Percentiles rank a stretch among this genome's conserved stretches.
These are phyloP conservation scores for Lasioglossum marginatum DNA, from an alignment of 2,888 invertebrate species.

Conservation along the genomic window DNA sequence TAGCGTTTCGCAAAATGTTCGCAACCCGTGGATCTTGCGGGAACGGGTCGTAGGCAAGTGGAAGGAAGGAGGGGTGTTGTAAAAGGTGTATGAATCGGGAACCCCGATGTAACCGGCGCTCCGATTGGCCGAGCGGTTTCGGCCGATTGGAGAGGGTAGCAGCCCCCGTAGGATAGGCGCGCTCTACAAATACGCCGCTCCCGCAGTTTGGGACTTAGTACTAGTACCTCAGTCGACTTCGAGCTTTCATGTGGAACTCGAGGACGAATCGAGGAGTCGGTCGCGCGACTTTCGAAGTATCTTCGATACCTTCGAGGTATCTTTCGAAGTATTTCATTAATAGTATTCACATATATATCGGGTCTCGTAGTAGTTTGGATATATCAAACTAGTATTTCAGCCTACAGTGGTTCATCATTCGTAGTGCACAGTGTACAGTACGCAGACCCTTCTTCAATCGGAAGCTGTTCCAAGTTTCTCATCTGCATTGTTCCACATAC, in stretches of 20 bases:
- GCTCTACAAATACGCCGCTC: slow-evolving; percentile 69
- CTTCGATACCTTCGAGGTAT: not conserved
- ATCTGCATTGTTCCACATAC: too few relatives aligned
- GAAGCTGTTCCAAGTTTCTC: too few relatives aligned
- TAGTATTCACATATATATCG: too few relatives aligned
- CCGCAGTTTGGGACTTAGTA: slow-evolving; percentile 63
- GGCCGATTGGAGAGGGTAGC: slow-evolving; percentile 72
- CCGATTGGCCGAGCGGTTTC: slow-evolving; percentile 54
- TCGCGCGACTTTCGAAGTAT: not conserved
- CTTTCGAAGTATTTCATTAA: too few relatives aligned
- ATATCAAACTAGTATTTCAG: too few relatives aligned
- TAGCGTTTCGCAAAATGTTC: not conserved
- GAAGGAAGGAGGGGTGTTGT: slow-evolving; percentile 48
- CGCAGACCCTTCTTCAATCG: too few relatives aligned
- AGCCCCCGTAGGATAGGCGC: slow-evolving; percentile 67
- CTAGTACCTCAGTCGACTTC: slow-evolving; percentile 66
- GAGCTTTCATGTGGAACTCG: slow-evolving; percentile 52
- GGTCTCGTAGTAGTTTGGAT: too few relatives aligned
- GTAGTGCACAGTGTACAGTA: too few relatives aligned
- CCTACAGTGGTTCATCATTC: too few relatives aligned
- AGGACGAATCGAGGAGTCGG: not conserved
- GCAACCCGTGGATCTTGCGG: not conserved
- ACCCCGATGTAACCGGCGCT: not conserved
- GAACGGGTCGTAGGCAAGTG: not conserved
- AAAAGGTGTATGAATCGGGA: slow-evolving; percentile 37